Base-by-base conservation (phyloP, 1,140 invertebrate genomes). In the Pissodes strobi region DNA sequence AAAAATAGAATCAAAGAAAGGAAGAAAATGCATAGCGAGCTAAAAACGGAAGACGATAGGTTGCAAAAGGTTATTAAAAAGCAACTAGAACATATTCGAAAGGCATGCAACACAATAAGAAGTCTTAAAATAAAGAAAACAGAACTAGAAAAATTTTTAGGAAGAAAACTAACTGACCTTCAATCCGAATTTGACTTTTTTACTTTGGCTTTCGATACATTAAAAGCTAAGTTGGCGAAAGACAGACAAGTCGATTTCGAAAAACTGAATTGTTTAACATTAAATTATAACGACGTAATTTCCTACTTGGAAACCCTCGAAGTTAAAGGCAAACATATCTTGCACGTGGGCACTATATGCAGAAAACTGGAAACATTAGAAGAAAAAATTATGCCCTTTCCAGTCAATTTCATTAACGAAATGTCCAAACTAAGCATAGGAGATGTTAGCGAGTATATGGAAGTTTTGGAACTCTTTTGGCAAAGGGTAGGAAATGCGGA, bases 361-460 rank as follows among this genome's bases (percentile, higher is more conserved):
- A 69, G 82, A 37, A 84, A 83, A 77, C 82, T 81, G 70, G 84
- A 86, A 75, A 84, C 83, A 0, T 75, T 79, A 65, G 74, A 80
- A 1, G 85, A 85, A 73, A 83, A 84, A 68, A 78, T 85, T 55
- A 27, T 63, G 12, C 59, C 66, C 4, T 72, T 70, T 62, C 70
- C 63, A 5, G 34, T 41, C 8, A 43, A 48, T 21, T 57, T 62
- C 45, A 25, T 52, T n/a, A 57, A 46, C 56, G 55, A 41, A 23
- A 66, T 58, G 65, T 62, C 19, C 23, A 70, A 30, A 45, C 27
- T 30, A 18, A 57, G 21, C 21, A 39, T 48, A 15, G 43, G 60
- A 2, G 30, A 59, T 22, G n/a, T 25, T 1, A 41, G 64, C 3
- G 61, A 51, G 37, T 61, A 61, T 15, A 30, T 55, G 1, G 13